Evolutionary conservation across 2,113 vertebrate genomes (phyloP).

Genomic region (Vicugna pacos): DNA sequence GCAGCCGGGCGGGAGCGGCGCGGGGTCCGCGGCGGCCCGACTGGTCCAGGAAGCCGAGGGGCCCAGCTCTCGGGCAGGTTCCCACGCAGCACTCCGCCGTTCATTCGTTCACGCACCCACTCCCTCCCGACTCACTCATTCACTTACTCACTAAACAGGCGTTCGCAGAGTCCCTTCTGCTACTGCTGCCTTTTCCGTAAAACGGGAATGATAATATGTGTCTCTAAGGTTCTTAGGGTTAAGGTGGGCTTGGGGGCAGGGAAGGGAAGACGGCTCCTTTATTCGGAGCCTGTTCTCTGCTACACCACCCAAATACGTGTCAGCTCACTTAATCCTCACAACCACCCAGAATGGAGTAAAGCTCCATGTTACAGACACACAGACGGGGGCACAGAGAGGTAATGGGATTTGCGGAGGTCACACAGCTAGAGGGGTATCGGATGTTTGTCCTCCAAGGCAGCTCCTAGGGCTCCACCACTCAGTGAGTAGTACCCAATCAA

Average conservation of each 20-base stretch:
- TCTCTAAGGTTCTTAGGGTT: background rate
- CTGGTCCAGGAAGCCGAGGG: constrained; percentile 31
- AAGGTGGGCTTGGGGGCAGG: background rate
- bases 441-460: background rate
- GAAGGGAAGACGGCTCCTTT: no score
- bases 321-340: background rate
- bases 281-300: background rate
- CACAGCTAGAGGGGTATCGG: no score
- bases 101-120: background rate
- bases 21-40: background rate
- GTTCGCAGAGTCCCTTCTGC: background rate
- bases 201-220: background rate
- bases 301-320: background rate
- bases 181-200: background rate
- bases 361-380: background rate
- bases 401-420: background rate
- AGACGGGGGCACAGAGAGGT: background rate
- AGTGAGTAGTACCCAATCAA: background rate
- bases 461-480: background rate
- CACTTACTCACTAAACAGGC: background rate
- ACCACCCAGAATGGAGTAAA: background rate
- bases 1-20: constrained; percentile 26
- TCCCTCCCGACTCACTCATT: background rate
- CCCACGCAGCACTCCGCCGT: background rate
- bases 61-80: background rate